Base-by-base conservation (phyloP, 53 echinoderm and acorn worm species). In the Paracentrotus lividus region DNA sequence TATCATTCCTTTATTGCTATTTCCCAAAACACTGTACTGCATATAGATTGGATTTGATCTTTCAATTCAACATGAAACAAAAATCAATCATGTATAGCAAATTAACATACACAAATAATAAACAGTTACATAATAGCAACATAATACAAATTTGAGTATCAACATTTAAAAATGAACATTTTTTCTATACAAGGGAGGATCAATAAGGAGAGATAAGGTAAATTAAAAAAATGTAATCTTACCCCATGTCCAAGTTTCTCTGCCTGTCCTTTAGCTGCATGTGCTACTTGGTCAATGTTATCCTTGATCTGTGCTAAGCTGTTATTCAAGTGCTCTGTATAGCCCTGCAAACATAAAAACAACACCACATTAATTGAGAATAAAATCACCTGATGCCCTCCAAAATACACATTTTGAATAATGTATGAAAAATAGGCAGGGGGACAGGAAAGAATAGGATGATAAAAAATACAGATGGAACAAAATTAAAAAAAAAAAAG, bases 181-280 rank as follows among this genome's bases (percentile, higher is more conserved):
- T 66, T 27, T n/a, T n/a, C n/a, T n/a, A n/a, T n/a, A 66, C 4
- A 64, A 64, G 29, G 64, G 4, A 8, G 31, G 3, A 64, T 0
- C 8, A 64, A 29, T 16, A 9, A 64, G 1, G 8, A 57, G 57
- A 57, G 27, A 29, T 9, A 29, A 64, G 64, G 10, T 64, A 64
- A 57, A 66, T 10, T n/a, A 52, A 88, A 86, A 53, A 34, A 55
- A 8, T 33, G 40, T 21, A 54, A 86, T n/a, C 97, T 96, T 92
- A 98, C 98, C 84, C 96, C 95, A 88, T 98, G 98, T 23, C 98
- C 98, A 9, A 98, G 96, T 94, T 98, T 96, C 66, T 98, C 98
- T 9, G 98, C 97, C 8, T 98, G 95, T 90, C 95, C 98, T 90
- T 97, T 98, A 27, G 97, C 96, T 61, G 98, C 97, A 29, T 88